Evolutionary conservation across 2,888 invertebrate genomes (phyloP), one percentile per base, ranked within the genome.

Genomic region (Drosophila neotestacea): DNA sequence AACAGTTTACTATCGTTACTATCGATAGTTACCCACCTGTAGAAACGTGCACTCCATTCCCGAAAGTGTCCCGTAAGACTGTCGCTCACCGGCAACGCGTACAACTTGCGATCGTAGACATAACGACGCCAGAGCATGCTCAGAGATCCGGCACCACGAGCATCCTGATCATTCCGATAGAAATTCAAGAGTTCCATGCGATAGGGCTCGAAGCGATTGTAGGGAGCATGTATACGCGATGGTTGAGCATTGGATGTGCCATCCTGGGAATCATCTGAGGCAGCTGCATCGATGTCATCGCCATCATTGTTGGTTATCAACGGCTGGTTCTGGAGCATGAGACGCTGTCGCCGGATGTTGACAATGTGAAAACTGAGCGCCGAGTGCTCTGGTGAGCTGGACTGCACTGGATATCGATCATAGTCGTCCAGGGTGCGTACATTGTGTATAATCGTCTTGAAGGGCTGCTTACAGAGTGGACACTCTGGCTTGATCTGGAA

Each of bases 381-480:
- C 1, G 83, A 48, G 34, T 83, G 81, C 38, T 90, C 90, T 22
- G 85, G 67, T 32, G 88, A 79, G 34, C 78, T 78, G 22, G 89
- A 75, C 55, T 91, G 91, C 36, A 95, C 95, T 84, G 94, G 92
- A 90, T 98, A 97, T 90, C 97, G 96, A 85, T 98, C 98, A 92
- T 97, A 98, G 85, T 97, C 97, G 75, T 95, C 95, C 90, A 96
- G 96, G 0, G 97, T 96, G 79, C 96, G 95, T 4, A 98, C 96
- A 94, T 97, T 98, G 93, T 98, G 97, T 70, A 98, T 97, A 65
- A 98, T 98, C 6, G 96, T 96, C 84, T 95, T 96, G 92, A 98
- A 98, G 4, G 95, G 94, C 91, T 97, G 97, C 91, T 99, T 98
- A 92, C 99, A 99, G 0, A 99, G 93, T 0, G 99, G 99, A 92